These are phyloP conservation scores for Turnix velox DNA, from an alignment of 2,113 vertebrate genomes.

Conservation along the genomic window DNA sequence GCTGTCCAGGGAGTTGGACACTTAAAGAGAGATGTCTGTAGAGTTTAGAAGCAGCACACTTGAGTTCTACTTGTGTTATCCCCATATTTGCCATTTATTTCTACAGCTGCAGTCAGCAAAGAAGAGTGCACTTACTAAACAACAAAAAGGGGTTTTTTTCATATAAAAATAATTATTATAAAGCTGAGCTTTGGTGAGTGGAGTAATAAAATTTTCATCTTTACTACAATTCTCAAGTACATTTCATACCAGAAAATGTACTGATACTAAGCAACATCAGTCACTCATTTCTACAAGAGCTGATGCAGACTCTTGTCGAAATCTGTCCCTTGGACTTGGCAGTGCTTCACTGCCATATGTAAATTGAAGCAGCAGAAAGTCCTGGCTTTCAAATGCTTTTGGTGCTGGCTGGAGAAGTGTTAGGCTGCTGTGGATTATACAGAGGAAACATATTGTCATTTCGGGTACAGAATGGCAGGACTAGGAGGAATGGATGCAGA, in stretches of 20 bases:
- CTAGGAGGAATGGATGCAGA: no score
- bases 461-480: no score
- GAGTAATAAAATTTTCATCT: neutral
- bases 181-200: neutral
- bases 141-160: neutral
- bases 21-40: neutral
- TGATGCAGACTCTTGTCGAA: neutral
- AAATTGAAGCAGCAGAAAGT: neutral
- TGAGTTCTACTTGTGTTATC: neutral
- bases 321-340: neutral
- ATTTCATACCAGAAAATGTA: neutral
- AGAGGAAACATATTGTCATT: neutral
- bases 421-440: neutral
- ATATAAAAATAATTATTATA: neutral
- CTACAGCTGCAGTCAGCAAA: neutral
- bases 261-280: neutral
- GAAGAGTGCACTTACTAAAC: neutral
- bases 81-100: neutral
- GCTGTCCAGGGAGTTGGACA: neutral
- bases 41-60: neutral
- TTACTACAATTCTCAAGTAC: neutral
- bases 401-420: neutral
- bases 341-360: neutral
- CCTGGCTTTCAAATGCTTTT: neutral
- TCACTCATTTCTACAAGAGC: neutral